phyloP scores from a whole-genome alignment of 2,797 vertebrate species.

The Sarcoramphus papa region DNA sequence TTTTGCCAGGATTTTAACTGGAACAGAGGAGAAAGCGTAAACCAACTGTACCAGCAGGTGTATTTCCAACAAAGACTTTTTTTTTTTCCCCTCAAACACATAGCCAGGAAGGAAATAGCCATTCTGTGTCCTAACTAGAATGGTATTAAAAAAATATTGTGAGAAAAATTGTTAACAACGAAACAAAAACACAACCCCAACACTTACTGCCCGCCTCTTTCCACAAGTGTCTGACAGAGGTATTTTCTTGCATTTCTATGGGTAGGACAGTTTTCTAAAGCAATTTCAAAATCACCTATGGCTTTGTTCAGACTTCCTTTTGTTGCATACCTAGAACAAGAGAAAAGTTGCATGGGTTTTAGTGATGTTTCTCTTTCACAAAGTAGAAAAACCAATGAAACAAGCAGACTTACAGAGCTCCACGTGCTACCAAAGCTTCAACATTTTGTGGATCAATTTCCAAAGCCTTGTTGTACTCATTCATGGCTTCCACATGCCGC shows the following conservation, averaged over 20 bases:
- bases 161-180: not conserved
- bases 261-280: slow-evolving; percentile 87
- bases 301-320: slow-evolving; percentile 95
- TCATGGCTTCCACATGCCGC: slow-evolving; percentile 95
- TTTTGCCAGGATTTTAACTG: not conserved
- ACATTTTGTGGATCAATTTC: slow-evolving; percentile 94
- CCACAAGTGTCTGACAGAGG: slow-evolving; percentile 95
- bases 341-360: not conserved
- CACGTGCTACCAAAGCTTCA: slow-evolving; percentile 94
- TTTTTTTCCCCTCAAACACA: not conserved
- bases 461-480: slow-evolving; percentile 96
- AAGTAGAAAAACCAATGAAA: not conserved
- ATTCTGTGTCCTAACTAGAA: not conserved
- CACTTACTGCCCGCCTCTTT: slow-evolving; percentile 93
- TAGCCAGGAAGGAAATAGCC: not conserved
- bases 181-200: not conserved
- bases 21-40: not conserved
- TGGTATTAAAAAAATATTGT: accelerated
- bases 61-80: not conserved
- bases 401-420: slow-evolving; percentile 87
- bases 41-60: not conserved
- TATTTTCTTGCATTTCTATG: slow-evolving; percentile 98
- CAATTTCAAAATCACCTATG: slow-evolving; percentile 91
- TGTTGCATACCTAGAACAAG: slow-evolving; percentile 85
- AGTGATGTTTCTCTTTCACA: not conserved